phyloP scores from a whole-genome alignment of 2,888 invertebrate species.

The Melieria omissa region DNA sequence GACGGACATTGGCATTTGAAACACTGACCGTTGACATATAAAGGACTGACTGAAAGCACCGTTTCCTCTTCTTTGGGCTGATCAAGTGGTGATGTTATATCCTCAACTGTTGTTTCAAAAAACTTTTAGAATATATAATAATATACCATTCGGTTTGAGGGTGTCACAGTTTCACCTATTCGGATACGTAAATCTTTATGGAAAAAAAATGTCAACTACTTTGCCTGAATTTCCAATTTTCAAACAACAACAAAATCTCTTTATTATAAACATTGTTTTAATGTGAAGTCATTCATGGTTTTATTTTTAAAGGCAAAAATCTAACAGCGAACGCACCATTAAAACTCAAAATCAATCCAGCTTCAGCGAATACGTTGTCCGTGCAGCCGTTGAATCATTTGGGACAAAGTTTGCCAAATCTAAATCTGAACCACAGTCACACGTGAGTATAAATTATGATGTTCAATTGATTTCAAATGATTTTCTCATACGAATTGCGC shows the following conservation, averaged over 20 bases:
- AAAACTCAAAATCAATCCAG: conserved; percentile 57
- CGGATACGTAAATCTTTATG: no score
- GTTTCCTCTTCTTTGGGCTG: no score
- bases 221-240: not conserved
- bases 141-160: no score
- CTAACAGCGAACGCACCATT: conserved; percentile 65
- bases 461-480: not conserved
- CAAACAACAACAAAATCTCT: not conserved
- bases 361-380: conserved; percentile 77
- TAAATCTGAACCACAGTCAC: conserved; percentile 67
- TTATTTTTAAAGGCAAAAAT: conserved; percentile 52
- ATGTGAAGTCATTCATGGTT: conserved; percentile 48
- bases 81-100: no score
- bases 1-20: no score
- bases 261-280: not conserved
- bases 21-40: no score
- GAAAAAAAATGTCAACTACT: no score
- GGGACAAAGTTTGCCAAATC: conserved; percentile 85
- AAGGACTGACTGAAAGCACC: no score
- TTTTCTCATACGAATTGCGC: not conserved
- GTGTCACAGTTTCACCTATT: no score
- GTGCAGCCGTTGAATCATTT: conserved; percentile 78
- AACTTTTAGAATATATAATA: no score
- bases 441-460: conserved; percentile 55
- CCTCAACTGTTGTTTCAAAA: no score